These are phyloP conservation scores for Callospermophilus lateralis DNA, from an alignment of 2,113 vertebrate genomes.

Conservation along the genomic window DNA sequence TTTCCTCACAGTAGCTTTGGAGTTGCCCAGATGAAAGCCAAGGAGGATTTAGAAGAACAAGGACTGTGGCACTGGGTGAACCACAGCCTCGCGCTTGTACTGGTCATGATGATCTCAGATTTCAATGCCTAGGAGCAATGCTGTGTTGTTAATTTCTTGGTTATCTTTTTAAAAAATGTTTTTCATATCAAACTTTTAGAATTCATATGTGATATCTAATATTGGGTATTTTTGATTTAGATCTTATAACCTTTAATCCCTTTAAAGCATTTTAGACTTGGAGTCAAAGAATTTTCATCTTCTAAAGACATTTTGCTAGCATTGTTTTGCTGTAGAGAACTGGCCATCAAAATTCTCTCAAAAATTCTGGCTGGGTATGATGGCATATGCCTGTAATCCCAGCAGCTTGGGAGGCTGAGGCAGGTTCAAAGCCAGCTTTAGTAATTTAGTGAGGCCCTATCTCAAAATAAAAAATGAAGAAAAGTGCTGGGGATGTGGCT, in stretches of 20 bases:
- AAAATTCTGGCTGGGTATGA: not conserved
- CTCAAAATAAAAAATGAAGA: no score
- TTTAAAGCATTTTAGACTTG: slow-evolving; percentile 68
- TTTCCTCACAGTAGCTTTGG: slow-evolving; percentile 34
- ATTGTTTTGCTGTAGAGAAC: slow-evolving; percentile 4
- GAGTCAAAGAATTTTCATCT: slow-evolving; percentile 50
- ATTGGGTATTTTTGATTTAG: not conserved
- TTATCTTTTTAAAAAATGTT: slow-evolving; percentile 36
- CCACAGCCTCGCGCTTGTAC: not conserved
- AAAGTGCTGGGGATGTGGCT: no score
- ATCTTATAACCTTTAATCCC: slow-evolving; percentile 24
- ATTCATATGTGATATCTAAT: slow-evolving; percentile 56
- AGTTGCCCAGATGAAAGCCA: slow-evolving; percentile 10
- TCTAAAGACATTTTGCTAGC: slow-evolving; percentile 58
- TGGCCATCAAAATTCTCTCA: slow-evolving; percentile 1
- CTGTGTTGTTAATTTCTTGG: slow-evolving; percentile 29
- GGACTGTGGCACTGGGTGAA: not conserved
- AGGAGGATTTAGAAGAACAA: slow-evolving; percentile 31
- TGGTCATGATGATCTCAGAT: not conserved
- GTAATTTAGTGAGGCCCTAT: no score
- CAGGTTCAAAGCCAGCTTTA: no score
- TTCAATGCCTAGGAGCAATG: not conserved
- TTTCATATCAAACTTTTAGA: slow-evolving; percentile 14
- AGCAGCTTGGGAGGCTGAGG: no score
- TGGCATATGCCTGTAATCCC: no score